Conservation (phyloP, 2,888 invertebrate genomes). For the Dendrolimus pini region DNA sequence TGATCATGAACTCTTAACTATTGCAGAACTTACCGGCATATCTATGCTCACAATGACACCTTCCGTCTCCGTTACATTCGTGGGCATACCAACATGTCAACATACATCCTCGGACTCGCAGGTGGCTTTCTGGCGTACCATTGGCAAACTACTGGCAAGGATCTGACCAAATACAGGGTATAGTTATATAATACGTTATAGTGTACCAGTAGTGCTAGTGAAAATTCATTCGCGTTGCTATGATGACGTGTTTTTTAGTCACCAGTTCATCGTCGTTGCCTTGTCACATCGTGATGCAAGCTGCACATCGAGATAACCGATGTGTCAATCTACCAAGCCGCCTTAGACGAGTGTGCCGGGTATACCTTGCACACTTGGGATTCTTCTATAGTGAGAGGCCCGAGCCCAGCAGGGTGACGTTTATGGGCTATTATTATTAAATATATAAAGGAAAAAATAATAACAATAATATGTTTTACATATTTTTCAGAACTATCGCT, state of each 20-base stretch:
- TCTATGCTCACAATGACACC: slow-evolving; percentile 44
- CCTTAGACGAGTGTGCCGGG: too few relatives aligned
- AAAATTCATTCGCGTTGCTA: too few relatives aligned
- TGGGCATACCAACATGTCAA: slow-evolving; percentile 59
- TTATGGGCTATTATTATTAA: too few relatives aligned
- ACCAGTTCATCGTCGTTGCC: too few relatives aligned
- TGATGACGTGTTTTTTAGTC: too few relatives aligned
- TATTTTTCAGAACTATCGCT: slow-evolving; percentile 39
- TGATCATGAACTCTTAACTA: neutral
- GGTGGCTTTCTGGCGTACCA: slow-evolving; percentile 52
- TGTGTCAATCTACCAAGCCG: too few relatives aligned
- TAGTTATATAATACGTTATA: neutral
- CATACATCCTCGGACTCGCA: slow-evolving; percentile 52
- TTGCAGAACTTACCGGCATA: slow-evolving; percentile 40
- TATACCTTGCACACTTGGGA: too few relatives aligned
- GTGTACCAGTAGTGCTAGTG: neutral
- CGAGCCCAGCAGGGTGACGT: neutral
- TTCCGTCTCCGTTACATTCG: slow-evolving; percentile 51
- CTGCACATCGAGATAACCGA: too few relatives aligned
- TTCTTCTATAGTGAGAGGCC: neutral
- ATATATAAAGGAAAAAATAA: too few relatives aligned
- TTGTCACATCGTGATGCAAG: too few relatives aligned
- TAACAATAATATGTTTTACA: neutral
- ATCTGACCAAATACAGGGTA: slow-evolving; percentile 42
- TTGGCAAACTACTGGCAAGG: slow-evolving; percentile 37